phyloP scores from a whole-genome alignment of 2,113 vertebrate genomes.

The Clinocottus analis region DNA sequence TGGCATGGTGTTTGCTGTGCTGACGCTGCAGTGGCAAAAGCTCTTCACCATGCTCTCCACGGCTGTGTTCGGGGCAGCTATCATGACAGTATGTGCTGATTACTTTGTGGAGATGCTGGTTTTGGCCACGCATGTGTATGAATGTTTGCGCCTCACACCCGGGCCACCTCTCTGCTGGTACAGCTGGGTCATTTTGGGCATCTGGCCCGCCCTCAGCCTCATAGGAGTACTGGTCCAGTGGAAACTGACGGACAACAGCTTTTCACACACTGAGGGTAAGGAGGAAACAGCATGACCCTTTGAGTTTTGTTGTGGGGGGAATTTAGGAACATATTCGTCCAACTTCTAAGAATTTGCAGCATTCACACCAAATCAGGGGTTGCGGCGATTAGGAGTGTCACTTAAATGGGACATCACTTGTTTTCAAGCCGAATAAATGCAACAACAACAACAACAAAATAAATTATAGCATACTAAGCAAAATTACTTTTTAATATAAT shows the following conservation, averaged over 20 bases:
- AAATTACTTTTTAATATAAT: too few species aligned
- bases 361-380: background rate
- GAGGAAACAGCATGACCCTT: background rate
- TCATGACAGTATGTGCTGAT: slow-evolving; percentile 87
- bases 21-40: slow-evolving; percentile 89
- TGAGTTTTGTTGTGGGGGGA: background rate
- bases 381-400: background rate
- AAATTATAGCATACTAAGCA: too few species aligned
- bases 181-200: slow-evolving; percentile 89
- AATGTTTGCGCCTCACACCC: slow-evolving; percentile 83
- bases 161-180: slow-evolving; percentile 88
- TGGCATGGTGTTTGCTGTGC: slow-evolving; percentile 88
- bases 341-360: background rate
- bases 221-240: slow-evolving; percentile 89
- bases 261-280: slow-evolving; percentile 87
- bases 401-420: background rate
- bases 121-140: slow-evolving; percentile 81
- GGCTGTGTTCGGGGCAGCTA: slow-evolving; percentile 86
- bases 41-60: slow-evolving; percentile 88
- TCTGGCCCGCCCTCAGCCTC: slow-evolving; percentile 88
- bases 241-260: slow-evolving; percentile 87
- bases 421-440: background rate
- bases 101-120: slow-evolving; percentile 88
- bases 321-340: background rate
- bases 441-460: too few species aligned